Evolutionary conservation across 2,113 vertebrate species (phyloP).

Genomic region (Crotalus horridus): DNA sequence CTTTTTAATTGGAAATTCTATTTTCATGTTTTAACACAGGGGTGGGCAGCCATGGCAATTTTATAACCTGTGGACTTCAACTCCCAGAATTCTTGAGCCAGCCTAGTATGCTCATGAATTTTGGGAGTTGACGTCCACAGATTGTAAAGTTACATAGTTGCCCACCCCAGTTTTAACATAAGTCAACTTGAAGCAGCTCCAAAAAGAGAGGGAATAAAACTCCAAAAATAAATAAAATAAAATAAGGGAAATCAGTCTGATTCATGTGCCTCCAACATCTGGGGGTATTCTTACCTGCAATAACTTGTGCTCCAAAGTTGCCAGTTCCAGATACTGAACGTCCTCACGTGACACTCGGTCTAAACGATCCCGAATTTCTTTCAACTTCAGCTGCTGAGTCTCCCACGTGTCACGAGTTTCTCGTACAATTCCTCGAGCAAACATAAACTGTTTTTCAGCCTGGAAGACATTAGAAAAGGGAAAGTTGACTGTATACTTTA

Average conservation of each 20-base stretch:
- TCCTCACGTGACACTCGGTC: constrained; percentile 93
- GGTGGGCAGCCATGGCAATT: not conserved
- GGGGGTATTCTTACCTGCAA: constrained; percentile 78
- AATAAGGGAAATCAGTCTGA: not conserved
- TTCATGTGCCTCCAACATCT: not conserved
- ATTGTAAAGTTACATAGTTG: not conserved
- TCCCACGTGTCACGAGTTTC: constrained; percentile 84
- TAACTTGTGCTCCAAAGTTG: constrained; percentile 89
- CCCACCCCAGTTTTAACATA: not conserved
- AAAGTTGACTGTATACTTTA: too few species aligned
- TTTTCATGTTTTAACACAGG: not conserved
- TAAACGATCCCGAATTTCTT: constrained; percentile 89
- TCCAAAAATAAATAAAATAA: not conserved
- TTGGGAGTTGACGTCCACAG: not conserved
- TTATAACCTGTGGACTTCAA: not conserved
- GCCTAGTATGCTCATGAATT: not conserved
- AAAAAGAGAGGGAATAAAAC: not conserved
- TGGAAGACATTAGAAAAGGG: constrained; percentile 43
- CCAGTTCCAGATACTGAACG: constrained; percentile 88
- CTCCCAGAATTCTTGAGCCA: not conserved
- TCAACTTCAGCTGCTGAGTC: constrained; percentile 80
- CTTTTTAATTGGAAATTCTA: not conserved
- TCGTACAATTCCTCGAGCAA: constrained; percentile 88
- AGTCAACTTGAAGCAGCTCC: not conserved
- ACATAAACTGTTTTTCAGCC: constrained; percentile 94